These are phyloP conservation scores for Calephelis nemesis DNA, from an alignment of 1,140 invertebrate genomes.

Conservation along the genomic window DNA sequence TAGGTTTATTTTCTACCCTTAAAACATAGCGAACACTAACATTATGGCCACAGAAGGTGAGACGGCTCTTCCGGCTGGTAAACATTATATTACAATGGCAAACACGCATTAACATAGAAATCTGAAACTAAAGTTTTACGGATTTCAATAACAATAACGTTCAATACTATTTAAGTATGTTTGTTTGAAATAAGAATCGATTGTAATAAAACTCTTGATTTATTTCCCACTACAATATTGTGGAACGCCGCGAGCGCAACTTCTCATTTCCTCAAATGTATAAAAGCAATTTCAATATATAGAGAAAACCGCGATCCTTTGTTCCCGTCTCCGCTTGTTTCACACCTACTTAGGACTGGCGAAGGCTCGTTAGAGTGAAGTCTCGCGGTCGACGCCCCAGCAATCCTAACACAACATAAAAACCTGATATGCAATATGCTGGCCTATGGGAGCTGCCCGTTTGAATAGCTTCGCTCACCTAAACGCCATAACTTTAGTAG, in stretches of 20 bases:
- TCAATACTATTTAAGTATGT: not conserved
- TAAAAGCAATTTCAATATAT: slow-evolving; percentile 45
- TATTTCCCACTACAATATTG: not conserved
- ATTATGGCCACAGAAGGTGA: too few relatives aligned
- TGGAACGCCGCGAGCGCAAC: not conserved
- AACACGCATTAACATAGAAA: not conserved
- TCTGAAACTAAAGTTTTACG: not conserved
- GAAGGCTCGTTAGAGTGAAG: slow-evolving; percentile 72
- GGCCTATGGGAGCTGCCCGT: slow-evolving; percentile 41
- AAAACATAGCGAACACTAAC: too few relatives aligned
- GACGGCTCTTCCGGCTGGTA: too few relatives aligned
- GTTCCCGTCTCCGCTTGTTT: slow-evolving; percentile 62
- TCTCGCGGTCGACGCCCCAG: slow-evolving; percentile 62
- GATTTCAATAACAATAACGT: not conserved
- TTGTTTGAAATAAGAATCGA: slow-evolving; percentile 16
- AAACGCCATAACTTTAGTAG: slow-evolving; percentile 24
- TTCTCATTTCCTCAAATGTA: slow-evolving; percentile 34
- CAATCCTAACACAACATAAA: slow-evolving; percentile 53
- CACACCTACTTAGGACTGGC: slow-evolving; percentile 65
- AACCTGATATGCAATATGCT: slow-evolving; percentile 61
- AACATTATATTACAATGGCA: not conserved
- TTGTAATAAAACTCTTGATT: not conserved
- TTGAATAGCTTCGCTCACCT: slow-evolving; percentile 38
- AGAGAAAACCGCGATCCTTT: slow-evolving; percentile 52
- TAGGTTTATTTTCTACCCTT: too few relatives aligned